These are phyloP conservation scores for Acromyrmex charruanus DNA, from an alignment of 1,140 invertebrate species.

Conservation along the genomic window DNA sequence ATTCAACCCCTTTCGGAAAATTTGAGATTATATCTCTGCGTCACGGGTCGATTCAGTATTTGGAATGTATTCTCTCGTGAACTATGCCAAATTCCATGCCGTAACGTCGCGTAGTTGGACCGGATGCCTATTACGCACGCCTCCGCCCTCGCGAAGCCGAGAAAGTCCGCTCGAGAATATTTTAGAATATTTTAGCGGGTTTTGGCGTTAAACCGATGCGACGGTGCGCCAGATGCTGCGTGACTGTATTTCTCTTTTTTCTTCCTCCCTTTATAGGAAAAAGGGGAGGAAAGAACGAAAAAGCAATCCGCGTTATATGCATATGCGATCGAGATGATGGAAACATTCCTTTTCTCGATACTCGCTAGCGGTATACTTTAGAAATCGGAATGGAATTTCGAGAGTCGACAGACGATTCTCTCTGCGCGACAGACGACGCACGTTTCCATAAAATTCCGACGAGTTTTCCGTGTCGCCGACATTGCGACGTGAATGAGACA, in stretches of 20 bases:
- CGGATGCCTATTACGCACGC: background rate
- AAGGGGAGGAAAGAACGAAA: conserved; percentile 7
- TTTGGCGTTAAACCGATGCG: conserved; percentile 67
- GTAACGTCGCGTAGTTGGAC: background rate
- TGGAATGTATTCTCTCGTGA: conserved; percentile 59
- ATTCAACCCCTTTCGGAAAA: background rate
- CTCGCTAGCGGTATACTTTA: conserved; percentile 48
- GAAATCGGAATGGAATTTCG: conserved; percentile 71
- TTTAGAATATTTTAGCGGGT: conserved; percentile 78
- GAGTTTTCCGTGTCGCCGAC: conserved; percentile 10
- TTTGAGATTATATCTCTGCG: background rate
- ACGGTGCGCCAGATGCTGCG: conserved; percentile 65
- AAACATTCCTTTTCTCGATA: conserved; percentile 54
- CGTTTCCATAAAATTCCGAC: conserved; percentile 56
- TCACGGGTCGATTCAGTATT: conserved; percentile 69
- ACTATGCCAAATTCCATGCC: background rate
- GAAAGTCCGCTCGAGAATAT: conserved; percentile 70
- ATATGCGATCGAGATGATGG: conserved; percentile 43
- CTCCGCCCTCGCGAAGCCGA: conserved; percentile 34
- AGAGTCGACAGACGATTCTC: conserved; percentile 50
- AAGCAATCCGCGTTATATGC: conserved; percentile 73
- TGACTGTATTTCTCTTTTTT: conserved; percentile 20
- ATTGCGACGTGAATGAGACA: conserved; percentile 54
- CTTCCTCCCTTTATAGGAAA: background rate
- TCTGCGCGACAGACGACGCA: conserved; percentile 53